Evolutionary conservation across 2,888 invertebrate genomes (phyloP).

Genomic region (Dolomedes plantarius): DNA sequence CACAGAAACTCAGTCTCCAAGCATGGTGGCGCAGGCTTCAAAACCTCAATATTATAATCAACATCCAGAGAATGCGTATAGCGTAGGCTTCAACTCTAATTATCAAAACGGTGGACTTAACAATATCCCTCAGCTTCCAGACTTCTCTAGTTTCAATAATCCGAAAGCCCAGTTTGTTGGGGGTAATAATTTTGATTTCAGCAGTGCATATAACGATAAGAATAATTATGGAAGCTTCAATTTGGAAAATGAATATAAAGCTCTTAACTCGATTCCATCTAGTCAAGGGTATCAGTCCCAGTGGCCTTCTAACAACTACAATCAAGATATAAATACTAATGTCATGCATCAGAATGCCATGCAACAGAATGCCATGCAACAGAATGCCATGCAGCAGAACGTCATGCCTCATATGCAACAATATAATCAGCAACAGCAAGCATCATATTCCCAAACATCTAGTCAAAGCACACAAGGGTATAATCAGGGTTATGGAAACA

Average conservation of each 20-base stretch:
- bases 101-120: slow-evolving; percentile 30
- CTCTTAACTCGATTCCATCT: not conserved
- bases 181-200: slow-evolving; percentile 31
- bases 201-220: slow-evolving; percentile 20
- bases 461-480: not conserved
- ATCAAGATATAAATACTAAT: not conserved
- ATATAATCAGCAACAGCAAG: not conserved
- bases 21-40: slow-evolving; percentile 42
- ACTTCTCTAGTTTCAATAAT: slow-evolving; percentile 3
- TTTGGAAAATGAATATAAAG: not conserved
- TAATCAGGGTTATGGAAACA: not conserved
- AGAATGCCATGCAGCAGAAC: no score
- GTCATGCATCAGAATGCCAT: not conserved
- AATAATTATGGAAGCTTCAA: not conserved
- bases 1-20: not conserved
- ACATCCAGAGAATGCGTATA: slow-evolving; percentile 24
- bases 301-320: not conserved
- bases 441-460: not conserved
- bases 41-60: slow-evolving; percentile 35
- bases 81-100: not conserved
- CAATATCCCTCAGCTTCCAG: slow-evolving; percentile 25
- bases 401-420: not conserved
- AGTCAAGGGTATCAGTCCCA: not conserved
- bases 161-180: not conserved
- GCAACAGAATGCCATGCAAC: not conserved